Evolutionary conservation across 30 jellyfish, hydroid and myxozoan species (phyloP).

Genomic region (Turritopsis rubra): DNA sequence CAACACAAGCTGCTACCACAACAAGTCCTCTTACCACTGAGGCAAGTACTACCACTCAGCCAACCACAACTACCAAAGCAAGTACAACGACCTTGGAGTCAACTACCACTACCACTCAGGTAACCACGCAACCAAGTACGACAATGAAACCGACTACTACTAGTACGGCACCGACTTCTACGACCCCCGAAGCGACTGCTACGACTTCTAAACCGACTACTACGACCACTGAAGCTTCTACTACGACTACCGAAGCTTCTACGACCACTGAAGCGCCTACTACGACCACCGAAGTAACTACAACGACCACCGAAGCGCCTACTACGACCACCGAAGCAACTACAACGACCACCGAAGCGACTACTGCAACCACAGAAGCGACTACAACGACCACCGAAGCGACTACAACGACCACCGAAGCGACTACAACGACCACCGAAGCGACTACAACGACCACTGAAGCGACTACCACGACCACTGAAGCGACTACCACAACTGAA

Average conservation of each 20-base stretch:
- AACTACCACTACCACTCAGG: neutral
- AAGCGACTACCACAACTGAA: conserved; percentile 48
- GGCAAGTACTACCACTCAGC: neutral
- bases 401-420: conserved; percentile 43
- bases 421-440: conserved; percentile 37
- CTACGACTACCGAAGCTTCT: conserved; percentile 21
- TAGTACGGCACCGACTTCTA: neutral
- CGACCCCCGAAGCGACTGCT: neutral
- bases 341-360: conserved; percentile 30
- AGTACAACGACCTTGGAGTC: too few species aligned
- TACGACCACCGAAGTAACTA: conserved; percentile 6
- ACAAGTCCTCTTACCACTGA: neutral
- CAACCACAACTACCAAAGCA: neutral
- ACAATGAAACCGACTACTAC: neutral
- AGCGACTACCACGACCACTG: conserved; percentile 31
- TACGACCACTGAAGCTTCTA: conserved; percentile 23
- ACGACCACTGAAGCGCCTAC: conserved; percentile 3
- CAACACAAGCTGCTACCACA: conserved; percentile 12
- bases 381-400: conserved; percentile 26
- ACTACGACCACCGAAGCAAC: conserved; percentile 45
- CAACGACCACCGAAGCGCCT: conserved; percentile 40
- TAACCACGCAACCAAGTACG: neutral
- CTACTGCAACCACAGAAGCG: conserved; percentile 34
- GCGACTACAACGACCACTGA: conserved; percentile 28
- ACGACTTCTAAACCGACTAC: conserved; percentile 29